phyloP scores from a whole-genome alignment of 2,888 invertebrate species.

The Brenthis hecate region DNA sequence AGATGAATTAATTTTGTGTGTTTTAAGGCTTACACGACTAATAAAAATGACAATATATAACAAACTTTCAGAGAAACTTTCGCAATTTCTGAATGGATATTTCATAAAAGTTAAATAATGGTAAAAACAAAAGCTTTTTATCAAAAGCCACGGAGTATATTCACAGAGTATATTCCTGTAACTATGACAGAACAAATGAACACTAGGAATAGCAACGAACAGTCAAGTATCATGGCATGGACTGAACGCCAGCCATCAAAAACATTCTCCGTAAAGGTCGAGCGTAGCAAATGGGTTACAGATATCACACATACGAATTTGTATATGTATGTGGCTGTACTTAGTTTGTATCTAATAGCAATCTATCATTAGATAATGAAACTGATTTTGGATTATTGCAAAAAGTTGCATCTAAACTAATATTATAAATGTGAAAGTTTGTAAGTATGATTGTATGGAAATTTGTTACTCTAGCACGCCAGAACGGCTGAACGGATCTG shows the following conservation, averaged over 20 bases:
- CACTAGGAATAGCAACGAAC: constrained; percentile 27
- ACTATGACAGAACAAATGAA: constrained; percentile 12
- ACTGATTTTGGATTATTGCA: no score
- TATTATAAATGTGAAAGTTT: no score
- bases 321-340: constrained; percentile 3
- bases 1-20: no score
- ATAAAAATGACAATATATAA: no score
- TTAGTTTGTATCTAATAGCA: neutral
- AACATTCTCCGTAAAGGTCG: constrained; percentile 50
- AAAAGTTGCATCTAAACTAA: no score
- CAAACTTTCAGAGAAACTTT: no score
- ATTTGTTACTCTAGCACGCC: no score
- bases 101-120: no score
- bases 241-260: constrained; percentile 42
- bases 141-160: neutral
- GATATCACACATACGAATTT: constrained; percentile 25
- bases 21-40: no score
- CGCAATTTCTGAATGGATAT: no score
- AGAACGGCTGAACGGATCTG: no score
- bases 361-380: neutral
- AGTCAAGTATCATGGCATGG: constrained; percentile 27
- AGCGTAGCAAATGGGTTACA: constrained; percentile 40
- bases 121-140: neutral
- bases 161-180: constrained; percentile 1
- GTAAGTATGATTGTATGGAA: no score